These are phyloP conservation scores for Acanthornis magna DNA, from an alignment of 2,797 vertebrate species.

Conservation along the genomic window DNA sequence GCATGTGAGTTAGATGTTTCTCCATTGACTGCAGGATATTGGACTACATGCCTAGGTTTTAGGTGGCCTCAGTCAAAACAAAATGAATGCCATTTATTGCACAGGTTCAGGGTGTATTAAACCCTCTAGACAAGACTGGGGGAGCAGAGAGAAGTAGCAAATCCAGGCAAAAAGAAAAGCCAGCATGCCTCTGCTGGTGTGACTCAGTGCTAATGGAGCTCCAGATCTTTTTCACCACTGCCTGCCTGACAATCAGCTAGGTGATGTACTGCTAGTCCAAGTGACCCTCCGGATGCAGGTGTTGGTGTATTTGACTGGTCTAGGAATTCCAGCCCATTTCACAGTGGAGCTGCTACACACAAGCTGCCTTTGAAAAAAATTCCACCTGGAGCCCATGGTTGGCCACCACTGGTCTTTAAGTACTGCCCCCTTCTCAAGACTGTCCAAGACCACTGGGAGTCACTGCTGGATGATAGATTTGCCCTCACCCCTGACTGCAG, in stretches of 20 bases:
- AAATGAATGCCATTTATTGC: not conserved
- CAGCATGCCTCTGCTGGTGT: not conserved
- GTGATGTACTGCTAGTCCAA: not conserved
- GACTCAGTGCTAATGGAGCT: not conserved
- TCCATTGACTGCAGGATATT: not conserved
- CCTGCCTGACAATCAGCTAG: not conserved
- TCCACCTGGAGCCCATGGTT: fast-evolving
- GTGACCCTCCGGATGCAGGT: not conserved
- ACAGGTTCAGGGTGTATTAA: not conserved
- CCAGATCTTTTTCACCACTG: not conserved
- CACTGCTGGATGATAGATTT: not conserved
- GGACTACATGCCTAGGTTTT: not conserved
- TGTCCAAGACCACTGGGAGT: not conserved
- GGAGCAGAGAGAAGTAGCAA: not conserved
- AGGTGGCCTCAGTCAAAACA: not conserved
- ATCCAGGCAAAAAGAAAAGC: not conserved
- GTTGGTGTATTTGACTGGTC: not conserved
- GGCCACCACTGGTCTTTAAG: not conserved
- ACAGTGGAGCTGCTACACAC: not conserved
- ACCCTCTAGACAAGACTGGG: not conserved
- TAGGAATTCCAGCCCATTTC: not conserved
- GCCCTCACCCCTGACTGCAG: not conserved
- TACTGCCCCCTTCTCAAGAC: not conserved
- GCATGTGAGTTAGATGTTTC: not conserved
- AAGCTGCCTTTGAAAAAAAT: not conserved